These are phyloP conservation scores for Drosophila trapezifrons DNA, from an alignment of 1,140 invertebrate genomes.

Conservation along the genomic window DNA sequence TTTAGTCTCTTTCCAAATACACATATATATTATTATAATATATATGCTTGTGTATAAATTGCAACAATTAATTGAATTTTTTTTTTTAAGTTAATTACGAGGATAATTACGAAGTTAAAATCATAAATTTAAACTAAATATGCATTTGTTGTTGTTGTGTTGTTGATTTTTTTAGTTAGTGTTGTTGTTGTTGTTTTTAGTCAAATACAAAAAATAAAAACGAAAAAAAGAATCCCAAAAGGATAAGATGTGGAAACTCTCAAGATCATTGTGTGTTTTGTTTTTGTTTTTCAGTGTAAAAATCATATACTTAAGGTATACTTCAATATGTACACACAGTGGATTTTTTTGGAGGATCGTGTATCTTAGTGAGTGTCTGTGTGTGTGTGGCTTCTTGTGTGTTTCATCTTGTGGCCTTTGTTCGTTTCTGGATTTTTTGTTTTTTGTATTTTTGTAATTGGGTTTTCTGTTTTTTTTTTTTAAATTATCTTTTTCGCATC, in stretches of 20 bases:
- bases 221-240: conserved; percentile 22
- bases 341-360: conserved; percentile 5
- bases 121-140: conserved; percentile 47
- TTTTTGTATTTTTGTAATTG: conserved; percentile 24
- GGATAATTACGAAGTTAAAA: conserved; percentile 31
- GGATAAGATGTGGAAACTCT: conserved; percentile 19
- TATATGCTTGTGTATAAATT: conserved; percentile 43
- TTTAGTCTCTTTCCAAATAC: conserved; percentile 4
- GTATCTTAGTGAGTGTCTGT: conserved; percentile 8
- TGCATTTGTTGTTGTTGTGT: conserved; percentile 38
- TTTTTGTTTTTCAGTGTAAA: neutral
- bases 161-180: conserved; percentile 33
- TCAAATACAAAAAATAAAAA: conserved; percentile 32
- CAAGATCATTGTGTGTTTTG: neutral
- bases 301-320: conserved; percentile 25
- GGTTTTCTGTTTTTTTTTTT: conserved; percentile 42
- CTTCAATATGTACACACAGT: conserved; percentile 28
- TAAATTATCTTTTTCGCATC: conserved; percentile 83
- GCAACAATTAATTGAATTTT: conserved; percentile 51
- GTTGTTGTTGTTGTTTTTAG: conserved; percentile 45
- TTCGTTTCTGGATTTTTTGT: conserved; percentile 26
- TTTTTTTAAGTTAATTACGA: conserved; percentile 11
- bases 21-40: conserved; percentile 42
- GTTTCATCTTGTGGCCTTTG: conserved; percentile 31
- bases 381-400: conserved; percentile 20